Percentiles rank a stretch among this genome's conserved stretches.
Conservation (phyloP, 2,888 invertebrate genomes). For the Anaspis maculata region DNA sequence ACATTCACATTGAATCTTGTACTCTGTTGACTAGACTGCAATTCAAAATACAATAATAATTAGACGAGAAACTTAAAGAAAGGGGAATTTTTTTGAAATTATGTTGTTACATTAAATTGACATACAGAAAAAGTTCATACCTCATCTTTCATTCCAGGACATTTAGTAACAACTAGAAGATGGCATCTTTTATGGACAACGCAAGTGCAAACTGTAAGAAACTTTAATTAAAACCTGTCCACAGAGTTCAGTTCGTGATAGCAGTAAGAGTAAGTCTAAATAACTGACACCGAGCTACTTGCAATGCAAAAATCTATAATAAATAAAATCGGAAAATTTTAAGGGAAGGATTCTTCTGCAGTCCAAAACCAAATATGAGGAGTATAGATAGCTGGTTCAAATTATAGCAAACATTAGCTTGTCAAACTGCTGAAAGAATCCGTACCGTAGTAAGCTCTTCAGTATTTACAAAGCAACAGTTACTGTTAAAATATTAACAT, state of each 20-base stretch:
- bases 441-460: too few species aligned
- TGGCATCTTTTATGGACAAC: conserved; percentile 99
- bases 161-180: conserved; percentile 93
- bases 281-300: too few species aligned
- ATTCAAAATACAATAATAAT: conserved; percentile 4
- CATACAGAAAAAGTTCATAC: conserved; percentile 39
- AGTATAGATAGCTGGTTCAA: too few species aligned
- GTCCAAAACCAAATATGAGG: too few species aligned
- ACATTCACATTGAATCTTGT: conserved; percentile 95
- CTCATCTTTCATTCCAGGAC: conserved; percentile 95
- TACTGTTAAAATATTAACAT: too few species aligned
- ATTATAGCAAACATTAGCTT: too few species aligned
- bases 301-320: too few species aligned
- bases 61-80: conserved; percentile 6
- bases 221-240: conserved; percentile 8
- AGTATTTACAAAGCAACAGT: too few species aligned
- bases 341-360: too few species aligned
- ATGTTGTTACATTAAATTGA: not conserved
- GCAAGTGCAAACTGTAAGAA: conserved; percentile 82
- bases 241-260: not conserved
- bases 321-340: too few species aligned
- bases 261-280: conserved; percentile 8
- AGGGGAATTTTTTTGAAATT: not conserved
- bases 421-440: too few species aligned
- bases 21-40: conserved; percentile 46